A percentile compares a stretch with the other conserved stretches of the same genome.
These are phyloP conservation scores for Electrona antarctica DNA, from an alignment of 2,113 vertebrate genomes.

Conservation along the genomic window DNA sequence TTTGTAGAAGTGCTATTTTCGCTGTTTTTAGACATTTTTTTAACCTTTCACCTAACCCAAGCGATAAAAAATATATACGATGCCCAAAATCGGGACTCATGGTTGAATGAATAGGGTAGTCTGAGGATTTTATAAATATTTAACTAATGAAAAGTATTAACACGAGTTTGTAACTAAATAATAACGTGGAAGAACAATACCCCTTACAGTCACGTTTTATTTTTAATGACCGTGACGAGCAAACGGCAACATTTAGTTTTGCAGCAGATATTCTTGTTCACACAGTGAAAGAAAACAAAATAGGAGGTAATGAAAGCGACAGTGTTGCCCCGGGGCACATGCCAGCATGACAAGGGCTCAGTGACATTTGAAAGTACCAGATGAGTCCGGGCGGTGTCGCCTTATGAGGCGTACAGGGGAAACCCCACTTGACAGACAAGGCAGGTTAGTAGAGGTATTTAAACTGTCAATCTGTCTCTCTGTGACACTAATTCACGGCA, in stretches of 20 bases:
- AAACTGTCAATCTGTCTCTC: constrained; percentile 60
- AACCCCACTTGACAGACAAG: constrained; percentile 45
- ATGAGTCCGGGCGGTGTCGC: constrained; percentile 26
- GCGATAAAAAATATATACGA: too few species aligned
- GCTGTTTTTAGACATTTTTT: too few species aligned
- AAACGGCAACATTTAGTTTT: constrained; percentile 2
- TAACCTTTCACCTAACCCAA: too few species aligned
- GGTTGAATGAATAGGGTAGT: too few species aligned
- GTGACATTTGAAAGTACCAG: constrained; percentile 42
- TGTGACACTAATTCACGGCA: constrained; percentile 57
- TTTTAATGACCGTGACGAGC: neutral
- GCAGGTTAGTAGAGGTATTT: constrained; percentile 46
- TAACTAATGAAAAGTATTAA: too few species aligned
- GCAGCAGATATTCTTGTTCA: constrained; percentile 13
- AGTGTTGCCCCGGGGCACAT: constrained; percentile 29
- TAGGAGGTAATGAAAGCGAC: constrained; percentile 26
- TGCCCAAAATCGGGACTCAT: too few species aligned
- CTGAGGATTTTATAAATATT: too few species aligned
- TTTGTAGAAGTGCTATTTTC: too few species aligned
- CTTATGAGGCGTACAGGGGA: constrained; percentile 28
- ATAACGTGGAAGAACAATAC: too few species aligned
- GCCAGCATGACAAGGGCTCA: constrained; percentile 45
- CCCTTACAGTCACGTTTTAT: too few species aligned
- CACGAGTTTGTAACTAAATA: too few species aligned
- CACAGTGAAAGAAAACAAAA: constrained; percentile 8